Conservation (phyloP, 2,888 invertebrate genomes). For the Pyrrhosoma nymphula region DNA sequence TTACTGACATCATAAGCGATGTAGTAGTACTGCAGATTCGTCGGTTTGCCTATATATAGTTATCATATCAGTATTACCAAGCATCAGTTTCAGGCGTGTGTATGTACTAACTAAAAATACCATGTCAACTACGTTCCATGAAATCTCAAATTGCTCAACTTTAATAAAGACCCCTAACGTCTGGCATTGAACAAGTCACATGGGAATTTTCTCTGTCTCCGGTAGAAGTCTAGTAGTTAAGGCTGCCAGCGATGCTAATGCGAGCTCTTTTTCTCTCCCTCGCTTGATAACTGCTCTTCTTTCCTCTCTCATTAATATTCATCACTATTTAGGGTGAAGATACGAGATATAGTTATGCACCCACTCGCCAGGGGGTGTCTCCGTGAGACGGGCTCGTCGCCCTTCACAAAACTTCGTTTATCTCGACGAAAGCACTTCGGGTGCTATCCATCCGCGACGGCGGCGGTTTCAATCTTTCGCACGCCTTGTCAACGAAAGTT, state of each 20-base stretch:
- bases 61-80: too few species aligned
- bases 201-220: not conserved
- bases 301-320: constrained; percentile 58
- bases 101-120: too few species aligned
- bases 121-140: too few species aligned
- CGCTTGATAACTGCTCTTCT: constrained; percentile 40
- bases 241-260: not conserved
- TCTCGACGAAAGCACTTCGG: constrained; percentile 3
- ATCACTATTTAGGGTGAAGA: constrained; percentile 47
- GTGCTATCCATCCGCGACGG: not conserved
- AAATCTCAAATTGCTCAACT: not conserved
- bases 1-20: too few species aligned
- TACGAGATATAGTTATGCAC: constrained; percentile 33
- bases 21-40: too few species aligned
- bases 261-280: constrained; percentile 8
- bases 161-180: not conserved
- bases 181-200: not conserved
- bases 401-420: constrained; percentile 17
- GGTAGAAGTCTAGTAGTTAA: not conserved
- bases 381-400: not conserved
- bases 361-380: not conserved
- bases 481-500: too few species aligned
- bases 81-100: too few species aligned
- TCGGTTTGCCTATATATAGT: too few species aligned
- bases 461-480: not conserved